A percentile compares a stretch with the other conserved stretches of the same genome.
phyloP scores from a whole-genome alignment of 2,797 vertebrate genomes.

The Spinibarbus caldwelli region DNA sequence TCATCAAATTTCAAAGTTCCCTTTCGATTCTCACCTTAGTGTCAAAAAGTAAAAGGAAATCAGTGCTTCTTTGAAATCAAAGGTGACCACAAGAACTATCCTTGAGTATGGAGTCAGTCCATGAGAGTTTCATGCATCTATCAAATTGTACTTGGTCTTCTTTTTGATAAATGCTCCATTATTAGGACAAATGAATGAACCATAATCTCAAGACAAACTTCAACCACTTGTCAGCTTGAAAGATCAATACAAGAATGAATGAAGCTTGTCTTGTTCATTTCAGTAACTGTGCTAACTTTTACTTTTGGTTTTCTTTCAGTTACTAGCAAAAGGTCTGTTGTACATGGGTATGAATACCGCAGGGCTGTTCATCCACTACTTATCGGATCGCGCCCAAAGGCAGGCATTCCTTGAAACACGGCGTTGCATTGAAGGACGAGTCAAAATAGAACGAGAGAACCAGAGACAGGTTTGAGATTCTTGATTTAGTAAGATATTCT shows the following conservation, averaged over 20 bases:
- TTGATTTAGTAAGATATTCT: not conserved
- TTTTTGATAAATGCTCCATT: not conserved
- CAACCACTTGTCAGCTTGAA: too few relatives aligned
- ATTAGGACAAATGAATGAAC: too few relatives aligned
- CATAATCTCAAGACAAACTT: too few relatives aligned
- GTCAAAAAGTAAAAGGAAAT: not conserved
- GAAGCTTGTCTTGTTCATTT: too few relatives aligned
- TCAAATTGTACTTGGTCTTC: not conserved
- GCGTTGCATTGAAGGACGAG: slow-evolving; percentile 77
- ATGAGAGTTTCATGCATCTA: not conserved
- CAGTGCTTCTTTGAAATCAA: not conserved
- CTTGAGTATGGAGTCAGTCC: not conserved
- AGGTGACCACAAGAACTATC: not conserved
- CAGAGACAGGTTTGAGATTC: slow-evolving; percentile 76
- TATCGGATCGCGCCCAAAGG: slow-evolving; percentile 79
- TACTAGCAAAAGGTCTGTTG: slow-evolving; percentile 77
- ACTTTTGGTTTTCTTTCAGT: slow-evolving; percentile 61
- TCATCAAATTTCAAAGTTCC: not conserved
- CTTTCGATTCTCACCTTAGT: not conserved
- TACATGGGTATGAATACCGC: slow-evolving; percentile 81
- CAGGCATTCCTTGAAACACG: slow-evolving; percentile 81
- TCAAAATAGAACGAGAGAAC: slow-evolving; percentile 80
- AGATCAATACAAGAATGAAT: too few relatives aligned
- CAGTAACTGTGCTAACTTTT: not conserved
- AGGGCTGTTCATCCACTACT: slow-evolving; percentile 81